These are phyloP conservation scores for Hylaeus anthracinus DNA, from an alignment of 1,140 invertebrate species.

Conservation along the genomic window DNA sequence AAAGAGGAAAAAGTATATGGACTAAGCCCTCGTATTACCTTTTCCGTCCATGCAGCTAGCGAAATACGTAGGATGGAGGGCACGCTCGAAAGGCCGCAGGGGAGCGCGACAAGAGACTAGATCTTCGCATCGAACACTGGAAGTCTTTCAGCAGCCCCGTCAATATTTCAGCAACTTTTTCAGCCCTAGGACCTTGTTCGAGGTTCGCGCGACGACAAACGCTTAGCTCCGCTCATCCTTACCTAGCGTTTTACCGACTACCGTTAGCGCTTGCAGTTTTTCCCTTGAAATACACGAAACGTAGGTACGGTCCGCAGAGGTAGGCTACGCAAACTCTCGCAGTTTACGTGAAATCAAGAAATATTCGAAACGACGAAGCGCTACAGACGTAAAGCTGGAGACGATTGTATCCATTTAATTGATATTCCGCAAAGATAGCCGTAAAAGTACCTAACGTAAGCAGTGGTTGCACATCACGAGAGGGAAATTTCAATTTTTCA, in stretches of 20 bases:
- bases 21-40: slow-evolving; percentile 15
- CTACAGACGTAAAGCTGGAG: too few relatives aligned
- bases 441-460: too few relatives aligned
- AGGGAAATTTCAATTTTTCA: not conserved
- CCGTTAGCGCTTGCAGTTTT: not conserved
- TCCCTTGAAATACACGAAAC: not conserved
- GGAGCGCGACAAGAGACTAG: not conserved
- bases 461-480: not conserved
- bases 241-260: slow-evolving; percentile 54
- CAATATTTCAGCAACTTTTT: slow-evolving; percentile 77
- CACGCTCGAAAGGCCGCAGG: too few relatives aligned
- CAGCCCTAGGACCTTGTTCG: slow-evolving; percentile 40
- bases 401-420: not conserved
- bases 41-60: not conserved
- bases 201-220: slow-evolving; percentile 67
- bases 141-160: slow-evolving; percentile 73
- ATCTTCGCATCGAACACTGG: slow-evolving; percentile 64
- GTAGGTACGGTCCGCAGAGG: too few relatives aligned
- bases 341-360: too few relatives aligned
- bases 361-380: too few relatives aligned
- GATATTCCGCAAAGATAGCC: not conserved
- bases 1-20: not conserved
- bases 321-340: too few relatives aligned
- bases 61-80: not conserved
- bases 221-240: slow-evolving; percentile 61